Base-by-base conservation (phyloP, 2,797 vertebrate genomes). In the Melanotaenia boesemani region DNA sequence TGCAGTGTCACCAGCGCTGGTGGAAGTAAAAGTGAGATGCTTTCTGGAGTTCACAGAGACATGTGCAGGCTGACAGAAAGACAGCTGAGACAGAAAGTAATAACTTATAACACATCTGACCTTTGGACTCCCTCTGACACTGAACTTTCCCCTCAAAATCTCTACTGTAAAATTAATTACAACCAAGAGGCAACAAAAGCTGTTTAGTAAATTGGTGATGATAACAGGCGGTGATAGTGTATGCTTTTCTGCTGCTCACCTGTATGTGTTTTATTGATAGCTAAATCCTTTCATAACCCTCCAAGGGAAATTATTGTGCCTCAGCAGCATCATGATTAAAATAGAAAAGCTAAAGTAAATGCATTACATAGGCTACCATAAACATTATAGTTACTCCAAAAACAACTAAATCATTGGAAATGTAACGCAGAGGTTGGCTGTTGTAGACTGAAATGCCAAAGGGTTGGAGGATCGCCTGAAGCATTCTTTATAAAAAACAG, bases 61-160 rank as follows among this genome's bases (percentile, higher is more conserved):
- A 22, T 63, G 41, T 54, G 46, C 56, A 72, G 62, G 54, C 46
- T 18, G 64, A 34, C 28, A 54, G 44, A 24, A 26, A 50, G 18
- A 50, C 8, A 71, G 59, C 4, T 57, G n/a, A 64, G 5, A 32
- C 6, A 56, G 1, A 3, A 6, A 20, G 34, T 61, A 54, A 71
- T 61, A 22, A 72, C 12, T 59, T 16, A 54, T 84, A 61, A 72
- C 16, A 22, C 6, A 61, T 54, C n/a, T 60, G 67, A 79, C 52
- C 86, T 89, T 90, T 88, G 89, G 69, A 89, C 87, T 72, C 15
- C 15, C 15, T 55, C 48, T 15, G 4, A 67, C 60, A 80, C 30
- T 82, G 56, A 69, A 70, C 76, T 28, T 79, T 67, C 16, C 13
- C 18, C 39, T 13, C 7, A 18, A 46, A 36, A 56, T 39, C 12